Conservation (phyloP, 2,113 vertebrate genomes). For the Gasterosteus nipponicus region DNA sequence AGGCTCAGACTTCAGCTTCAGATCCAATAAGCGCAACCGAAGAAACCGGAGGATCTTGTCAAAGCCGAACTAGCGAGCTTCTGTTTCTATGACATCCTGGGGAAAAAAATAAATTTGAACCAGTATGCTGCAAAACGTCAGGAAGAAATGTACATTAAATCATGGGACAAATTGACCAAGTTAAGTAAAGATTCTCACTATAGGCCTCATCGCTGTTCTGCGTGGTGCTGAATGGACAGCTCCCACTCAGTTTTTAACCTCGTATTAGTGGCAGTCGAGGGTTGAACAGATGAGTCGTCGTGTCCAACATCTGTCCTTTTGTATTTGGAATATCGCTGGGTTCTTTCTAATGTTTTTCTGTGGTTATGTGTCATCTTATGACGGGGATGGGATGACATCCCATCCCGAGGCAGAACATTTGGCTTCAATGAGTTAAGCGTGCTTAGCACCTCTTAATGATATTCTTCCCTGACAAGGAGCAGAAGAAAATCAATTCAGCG, state of each 20-base stretch:
- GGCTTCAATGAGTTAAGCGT: slow-evolving; percentile 19
- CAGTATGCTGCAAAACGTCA: neutral
- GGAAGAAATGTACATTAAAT: neutral
- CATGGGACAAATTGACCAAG: neutral
- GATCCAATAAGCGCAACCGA: neutral
- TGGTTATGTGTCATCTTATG: neutral
- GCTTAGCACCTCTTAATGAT: slow-evolving; percentile 15
- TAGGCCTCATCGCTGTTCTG: too few relatives aligned
- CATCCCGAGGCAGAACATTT: slow-evolving; percentile 6
- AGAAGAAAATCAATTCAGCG: slow-evolving; percentile 56
- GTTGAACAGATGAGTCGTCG: neutral
- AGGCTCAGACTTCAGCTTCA: neutral
- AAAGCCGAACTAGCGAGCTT: neutral
- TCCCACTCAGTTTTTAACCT: neutral
- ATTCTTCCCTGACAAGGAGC: too few relatives aligned
- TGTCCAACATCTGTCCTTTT: neutral
- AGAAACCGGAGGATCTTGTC: neutral
- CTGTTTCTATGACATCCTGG: neutral
- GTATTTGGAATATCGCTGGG: neutral
- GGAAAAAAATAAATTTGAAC: neutral
- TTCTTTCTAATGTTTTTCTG: neutral
- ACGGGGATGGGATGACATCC: neutral
- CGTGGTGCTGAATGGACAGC: slow-evolving; percentile 16
- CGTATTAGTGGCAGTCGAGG: too few relatives aligned
- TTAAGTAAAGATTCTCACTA: neutral